Percentiles rank a stretch among this genome's conserved stretches.
phyloP scores from a whole-genome alignment of 2,113 vertebrate species.

The Capreolus pygargus region DNA sequence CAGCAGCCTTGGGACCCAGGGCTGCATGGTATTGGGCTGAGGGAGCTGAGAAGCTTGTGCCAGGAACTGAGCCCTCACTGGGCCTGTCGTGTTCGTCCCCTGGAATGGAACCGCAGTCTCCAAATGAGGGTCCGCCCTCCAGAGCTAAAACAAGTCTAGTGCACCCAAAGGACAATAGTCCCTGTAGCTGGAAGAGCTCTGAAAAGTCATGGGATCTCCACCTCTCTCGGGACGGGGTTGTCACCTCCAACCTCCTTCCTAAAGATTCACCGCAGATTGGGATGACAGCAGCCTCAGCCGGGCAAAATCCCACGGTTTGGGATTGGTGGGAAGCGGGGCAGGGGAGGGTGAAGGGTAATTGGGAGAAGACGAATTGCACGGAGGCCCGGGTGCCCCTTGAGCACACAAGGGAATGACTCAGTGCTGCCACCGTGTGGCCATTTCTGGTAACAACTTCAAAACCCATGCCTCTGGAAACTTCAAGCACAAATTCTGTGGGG shows the following conservation, averaged over 20 bases:
- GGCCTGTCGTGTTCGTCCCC: neutral
- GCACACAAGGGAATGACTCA: neutral
- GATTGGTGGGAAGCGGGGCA: accelerated
- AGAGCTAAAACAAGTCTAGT: neutral
- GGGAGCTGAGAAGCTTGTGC: neutral
- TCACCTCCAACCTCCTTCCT: neutral
- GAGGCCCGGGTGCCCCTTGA: neutral
- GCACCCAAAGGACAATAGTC: too few relatives aligned
- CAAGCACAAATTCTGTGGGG: neutral
- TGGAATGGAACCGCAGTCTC: neutral
- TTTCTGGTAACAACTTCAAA: neutral
- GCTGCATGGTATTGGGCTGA: neutral
- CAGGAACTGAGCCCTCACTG: neutral
- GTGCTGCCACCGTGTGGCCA: neutral
- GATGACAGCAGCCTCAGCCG: neutral
- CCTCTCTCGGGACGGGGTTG: accelerated
- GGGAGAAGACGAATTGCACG: neutral
- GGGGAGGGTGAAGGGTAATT: accelerated
- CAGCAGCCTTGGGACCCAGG: neutral
- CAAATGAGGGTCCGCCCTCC: neutral
- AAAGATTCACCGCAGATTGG: neutral
- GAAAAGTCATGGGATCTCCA: neutral
- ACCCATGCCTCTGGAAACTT: neutral
- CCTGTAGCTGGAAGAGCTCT: neutral
- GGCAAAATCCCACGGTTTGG: neutral